Evolutionary conservation across 1,140 invertebrate genomes (phyloP), one percentile per base, ranked within the genome.

Genomic region (Ditylenchus dipsaci): DNA sequence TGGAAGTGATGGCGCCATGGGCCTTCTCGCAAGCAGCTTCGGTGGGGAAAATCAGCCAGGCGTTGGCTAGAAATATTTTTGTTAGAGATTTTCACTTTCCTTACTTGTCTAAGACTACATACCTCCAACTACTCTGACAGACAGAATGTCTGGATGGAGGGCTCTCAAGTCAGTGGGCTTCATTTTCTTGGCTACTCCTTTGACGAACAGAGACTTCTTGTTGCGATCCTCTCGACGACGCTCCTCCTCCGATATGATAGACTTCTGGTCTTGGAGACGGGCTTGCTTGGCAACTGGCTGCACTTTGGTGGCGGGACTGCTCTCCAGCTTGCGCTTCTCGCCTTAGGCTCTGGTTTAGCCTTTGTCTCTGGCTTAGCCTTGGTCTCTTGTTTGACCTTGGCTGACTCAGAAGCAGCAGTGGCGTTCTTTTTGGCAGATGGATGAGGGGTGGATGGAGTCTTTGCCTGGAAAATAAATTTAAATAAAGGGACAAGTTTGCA

Each of bases 361-460:
- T n/a, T 65, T 38, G 42, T 7, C 21, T 56, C 63, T 1, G 38
- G n/a, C 19, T 65, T 65, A 29, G 42, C 56, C 56, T 65, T 65
- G n/a, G 23, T 11, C 57, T 63, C 57, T 21, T 63, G 43, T 45
- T 45, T 45, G n/a, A 45, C 43, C 43, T 45, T 63, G 29, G 62
- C 62, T n/a, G 29, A 65, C 21, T 13, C 63, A 7, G 63, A 38
- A 7, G 66, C 63, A 11, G 33, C 33, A 3, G 33, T 11, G 11
- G 33, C 33, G 11, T 38, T 38, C 19, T 63, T 56, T 63, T 65
- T 65, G 63, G 42, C 57, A 49, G 63, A n/a, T 38, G 63, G 63
- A 65, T 65, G 42, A 49, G 63, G 63, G 7, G 63, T 65, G 38
- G 63, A 56, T 1, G 63, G 63, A 60, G 63, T 65, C 45, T 65